Evolutionary conservation across 2,113 vertebrate species (phyloP).

Genomic region (Urocolius indicus): DNA sequence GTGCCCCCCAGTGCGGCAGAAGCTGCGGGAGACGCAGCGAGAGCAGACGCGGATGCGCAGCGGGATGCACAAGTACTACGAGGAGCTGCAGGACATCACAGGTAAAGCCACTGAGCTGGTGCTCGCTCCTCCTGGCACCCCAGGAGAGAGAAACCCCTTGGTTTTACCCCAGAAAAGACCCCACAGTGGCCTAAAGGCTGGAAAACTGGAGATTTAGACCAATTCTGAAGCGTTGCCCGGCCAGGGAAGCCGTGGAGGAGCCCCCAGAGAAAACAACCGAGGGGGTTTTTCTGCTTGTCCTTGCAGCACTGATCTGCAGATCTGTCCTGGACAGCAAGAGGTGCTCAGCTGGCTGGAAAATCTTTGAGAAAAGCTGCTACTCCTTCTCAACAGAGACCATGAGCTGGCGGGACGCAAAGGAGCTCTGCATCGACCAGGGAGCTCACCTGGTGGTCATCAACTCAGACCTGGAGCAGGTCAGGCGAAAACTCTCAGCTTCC

Average conservation of each 20-base stretch:
- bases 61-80: not conserved
- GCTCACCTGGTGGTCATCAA: constrained; percentile 40
- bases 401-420: not conserved
- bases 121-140: too few species aligned
- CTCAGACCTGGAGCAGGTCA: constrained; percentile 7
- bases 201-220: not conserved
- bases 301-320: not conserved
- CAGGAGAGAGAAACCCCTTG: not conserved
- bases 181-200: fast-evolving
- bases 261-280: not conserved
- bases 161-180: not conserved
- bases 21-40: not conserved
- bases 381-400: not conserved
- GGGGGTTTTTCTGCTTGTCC: not conserved
- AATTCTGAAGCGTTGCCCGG: too few species aligned
- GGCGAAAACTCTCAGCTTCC: fast-evolving
- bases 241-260: fast-evolving
- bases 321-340: fast-evolving
- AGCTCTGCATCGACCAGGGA: not conserved
- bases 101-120: not conserved
- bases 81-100: not conserved
- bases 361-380: constrained; percentile 38
- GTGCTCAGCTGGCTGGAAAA: constrained; percentile 1
- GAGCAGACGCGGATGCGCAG: not conserved
- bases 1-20: not conserved